Evolutionary conservation across 2,888 invertebrate species (phyloP), one percentile per base, ranked within the genome.

Genomic region (Cosmia pyralina): DNA sequence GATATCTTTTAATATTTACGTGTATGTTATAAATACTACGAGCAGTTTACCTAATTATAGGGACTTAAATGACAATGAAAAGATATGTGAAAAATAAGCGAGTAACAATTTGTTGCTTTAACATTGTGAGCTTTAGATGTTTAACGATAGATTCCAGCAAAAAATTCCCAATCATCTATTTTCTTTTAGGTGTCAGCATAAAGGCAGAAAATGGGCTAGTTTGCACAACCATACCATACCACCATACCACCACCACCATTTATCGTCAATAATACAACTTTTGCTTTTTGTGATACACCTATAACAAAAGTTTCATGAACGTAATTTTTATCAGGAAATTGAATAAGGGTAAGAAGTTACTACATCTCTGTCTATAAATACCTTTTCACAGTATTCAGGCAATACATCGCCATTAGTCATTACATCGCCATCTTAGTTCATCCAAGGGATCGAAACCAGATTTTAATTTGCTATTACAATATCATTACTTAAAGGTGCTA

Each of bases 1-100:
- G 66, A 52, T 75, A 68, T 67, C 66, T 70, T 52, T 58, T 60
- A 48, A 70, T 68, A 64, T 69, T 75, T 46, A 58, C 63, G 7
- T 28, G 58, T 66, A 72, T 19, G n/a, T 60, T 72, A 17, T 34
- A 52, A 72, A 66, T 50, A 44, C 17, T 60, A 59, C 55, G 59
- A 75, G 55, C 46, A 11, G 3, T 64, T 55, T 77, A n/a, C n/a
- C n/a, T n/a, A 71, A 77, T 53, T 63, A 57, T 59, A 73, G 15
- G 10, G 3, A 15, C n/a, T 46, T 44, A 38, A 71, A 46, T 60
- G 17, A 53, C n/a, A 50, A 60, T 69, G 11, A 10, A 58, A 1
- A 17, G 13, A 44, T 17, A 53, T 58, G 28, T n/a, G 58, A 50
- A 58, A 55, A 38, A 41, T 17, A 13, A 57, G 22, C 38, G 1